These are phyloP conservation scores for Cylindroiulus punctatus DNA, from an alignment of 2,888 invertebrate genomes.

Conservation along the genomic window DNA sequence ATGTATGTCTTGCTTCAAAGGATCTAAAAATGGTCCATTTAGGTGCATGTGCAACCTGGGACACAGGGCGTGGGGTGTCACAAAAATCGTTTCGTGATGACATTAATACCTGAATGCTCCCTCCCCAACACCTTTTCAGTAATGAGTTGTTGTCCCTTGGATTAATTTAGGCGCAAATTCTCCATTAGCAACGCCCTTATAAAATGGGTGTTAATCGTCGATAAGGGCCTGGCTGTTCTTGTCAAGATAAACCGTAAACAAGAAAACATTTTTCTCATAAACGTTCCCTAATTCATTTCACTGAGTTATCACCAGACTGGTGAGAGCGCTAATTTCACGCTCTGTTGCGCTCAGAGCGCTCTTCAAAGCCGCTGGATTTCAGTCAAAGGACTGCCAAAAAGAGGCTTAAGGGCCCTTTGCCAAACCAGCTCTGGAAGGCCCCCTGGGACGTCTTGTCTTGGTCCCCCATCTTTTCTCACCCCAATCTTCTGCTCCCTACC, in stretches of 20 bases:
- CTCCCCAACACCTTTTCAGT: no score
- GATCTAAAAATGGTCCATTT: no score
- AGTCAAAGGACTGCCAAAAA: not conserved
- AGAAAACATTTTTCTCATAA: constrained; percentile 42
- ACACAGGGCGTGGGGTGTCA: no score
- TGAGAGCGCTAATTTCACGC: constrained; percentile 35
- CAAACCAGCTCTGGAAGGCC: not conserved
- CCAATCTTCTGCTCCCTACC: not conserved
- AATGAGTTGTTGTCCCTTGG: no score
- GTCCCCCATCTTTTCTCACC: not conserved
- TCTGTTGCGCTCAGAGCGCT: not conserved
- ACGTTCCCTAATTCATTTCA: not conserved
- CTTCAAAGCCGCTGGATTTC: constrained; percentile 17
- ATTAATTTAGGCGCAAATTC: no score
- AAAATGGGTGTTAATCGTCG: constrained; percentile 29
- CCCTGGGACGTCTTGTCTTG: not conserved
- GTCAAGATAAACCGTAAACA: constrained; percentile 41
- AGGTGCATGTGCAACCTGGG: no score
- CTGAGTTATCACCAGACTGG: not conserved
- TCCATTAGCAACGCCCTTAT: not conserved
- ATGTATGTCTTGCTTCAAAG: no score
- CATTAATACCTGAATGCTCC: no score
- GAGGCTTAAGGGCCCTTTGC: not conserved
- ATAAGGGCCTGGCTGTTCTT: constrained; percentile 33
- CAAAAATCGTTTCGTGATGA: no score